Conservation (phyloP, 2,113 vertebrate species). For the Siphamia tubifer region DNA sequence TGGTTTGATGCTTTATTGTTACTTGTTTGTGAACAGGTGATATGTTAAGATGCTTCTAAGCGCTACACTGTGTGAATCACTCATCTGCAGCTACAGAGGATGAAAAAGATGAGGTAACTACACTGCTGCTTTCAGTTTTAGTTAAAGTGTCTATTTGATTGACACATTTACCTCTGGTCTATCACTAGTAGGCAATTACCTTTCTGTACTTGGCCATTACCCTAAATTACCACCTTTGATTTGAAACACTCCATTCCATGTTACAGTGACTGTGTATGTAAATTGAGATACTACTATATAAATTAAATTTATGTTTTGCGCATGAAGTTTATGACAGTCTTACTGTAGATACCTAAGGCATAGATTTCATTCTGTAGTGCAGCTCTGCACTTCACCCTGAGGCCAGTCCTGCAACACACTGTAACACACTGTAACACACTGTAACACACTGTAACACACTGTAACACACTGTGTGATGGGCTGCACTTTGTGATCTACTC, state of each 20-base stretch:
- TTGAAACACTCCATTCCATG: background rate
- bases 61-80: background rate
- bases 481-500: too few species aligned
- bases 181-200: background rate
- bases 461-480: too few species aligned
- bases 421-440: too few species aligned
- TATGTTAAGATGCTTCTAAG: background rate
- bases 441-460: too few species aligned
- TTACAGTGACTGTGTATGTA: background rate
- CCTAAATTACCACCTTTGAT: background rate
- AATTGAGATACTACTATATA: background rate
- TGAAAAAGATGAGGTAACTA: conserved; percentile 2
- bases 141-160: background rate
- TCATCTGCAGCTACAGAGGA: background rate
- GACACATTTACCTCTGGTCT: background rate
- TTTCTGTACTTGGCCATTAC: background rate
- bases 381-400: too few species aligned
- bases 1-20: background rate
- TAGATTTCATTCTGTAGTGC: too few species aligned
- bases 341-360: background rate
- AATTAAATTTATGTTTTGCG: background rate
- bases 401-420: too few species aligned
- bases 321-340: background rate
- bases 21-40: background rate
- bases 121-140: background rate